Evolutionary conservation across 2,113 vertebrate species (phyloP), one percentile per base, ranked within the genome.

Genomic region (Sterrhoptilus dennistouni): DNA sequence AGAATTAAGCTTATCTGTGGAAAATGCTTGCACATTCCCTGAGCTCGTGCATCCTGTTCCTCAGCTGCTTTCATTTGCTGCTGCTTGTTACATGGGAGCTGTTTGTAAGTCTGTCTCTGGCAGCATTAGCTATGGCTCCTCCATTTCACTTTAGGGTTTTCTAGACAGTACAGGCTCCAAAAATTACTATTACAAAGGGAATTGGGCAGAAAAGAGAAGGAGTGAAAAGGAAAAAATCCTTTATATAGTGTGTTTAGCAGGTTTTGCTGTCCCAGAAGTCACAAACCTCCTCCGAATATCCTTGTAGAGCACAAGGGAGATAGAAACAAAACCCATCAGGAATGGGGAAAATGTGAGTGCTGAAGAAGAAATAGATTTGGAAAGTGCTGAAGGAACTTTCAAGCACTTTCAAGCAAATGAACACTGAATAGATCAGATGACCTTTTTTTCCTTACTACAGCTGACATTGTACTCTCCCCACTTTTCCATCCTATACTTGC

Each of bases 1-100:
- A 86, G 72, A 90, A 93, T 86, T 89, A 90, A 86, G 40, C 33
- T 91, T 50, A 84, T 94, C 23, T 89, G 38, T 60, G 53, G 71
- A 60, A 76, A 76, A 84, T 36, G 25, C 33, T 89, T 28, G 47
- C 2, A 1, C 24, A 19, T 88, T 45, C 38, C 42, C 59, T 33
- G 47, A 85, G 81, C 45, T 53, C 31, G 9, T 18, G 31, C 1
- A 4, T 92, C 27, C 42, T 63, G 24, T 40, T 92, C 59, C 63
- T 89, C 0, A 0, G 42, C 76, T 61, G 80, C 21, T 81, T 93
- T 74, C 54, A 59, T 83, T 22, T 77, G 42, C 40, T 45, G 40
- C 71, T 77, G 36, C 63, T 83, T 72, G 66, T 59, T 83, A 49
- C 64, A 44, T 24, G 35, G 63, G 50, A 92, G 23, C 22, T 70